These are phyloP conservation scores for Xenopus borealis DNA, from an alignment of 2,113 vertebrate species.

Conservation along the genomic window DNA sequence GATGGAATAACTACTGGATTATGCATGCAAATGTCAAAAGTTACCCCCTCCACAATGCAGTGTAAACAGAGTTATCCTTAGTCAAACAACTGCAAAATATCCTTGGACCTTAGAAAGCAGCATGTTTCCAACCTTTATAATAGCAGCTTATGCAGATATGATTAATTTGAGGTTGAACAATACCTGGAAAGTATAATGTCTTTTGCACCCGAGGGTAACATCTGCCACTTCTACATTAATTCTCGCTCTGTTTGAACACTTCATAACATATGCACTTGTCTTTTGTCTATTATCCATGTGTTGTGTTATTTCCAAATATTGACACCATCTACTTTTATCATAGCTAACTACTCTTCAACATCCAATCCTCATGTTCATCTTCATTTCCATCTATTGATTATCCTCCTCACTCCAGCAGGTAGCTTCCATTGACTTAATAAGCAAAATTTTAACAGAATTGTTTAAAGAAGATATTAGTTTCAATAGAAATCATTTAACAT, in stretches of 20 bases:
- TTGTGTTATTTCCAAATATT: slow-evolving; percentile 91
- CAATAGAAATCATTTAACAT: slow-evolving; percentile 82
- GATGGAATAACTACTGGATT: slow-evolving; percentile 15
- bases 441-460: slow-evolving; percentile 86
- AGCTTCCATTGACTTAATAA: slow-evolving; percentile 87
- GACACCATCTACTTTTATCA: slow-evolving; percentile 88
- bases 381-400: slow-evolving; percentile 90
- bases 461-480: slow-evolving; percentile 91
- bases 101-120: slow-evolving; percentile 36
- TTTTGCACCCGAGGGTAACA: slow-evolving; percentile 75
- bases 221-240: slow-evolving; percentile 78
- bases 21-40: slow-evolving; percentile 46
- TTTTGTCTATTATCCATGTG: slow-evolving; percentile 84
- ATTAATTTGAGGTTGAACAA: slow-evolving; percentile 66
- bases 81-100: slow-evolving; percentile 15
- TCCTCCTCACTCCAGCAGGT: slow-evolving; percentile 86
- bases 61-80: slow-evolving; percentile 18
- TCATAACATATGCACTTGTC: slow-evolving; percentile 74
- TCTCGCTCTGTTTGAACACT: slow-evolving; percentile 75
- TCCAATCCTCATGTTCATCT: slow-evolving; percentile 80
- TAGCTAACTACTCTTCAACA: slow-evolving; percentile 81
- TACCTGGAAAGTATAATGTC: slow-evolving; percentile 78
- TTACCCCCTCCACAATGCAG: slow-evolving; percentile 28
- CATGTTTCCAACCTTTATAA: slow-evolving; percentile 52
- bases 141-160: slow-evolving; percentile 48